Conservation (phyloP, 2,797 vertebrate genomes). For the Cichlasoma orientale region DNA sequence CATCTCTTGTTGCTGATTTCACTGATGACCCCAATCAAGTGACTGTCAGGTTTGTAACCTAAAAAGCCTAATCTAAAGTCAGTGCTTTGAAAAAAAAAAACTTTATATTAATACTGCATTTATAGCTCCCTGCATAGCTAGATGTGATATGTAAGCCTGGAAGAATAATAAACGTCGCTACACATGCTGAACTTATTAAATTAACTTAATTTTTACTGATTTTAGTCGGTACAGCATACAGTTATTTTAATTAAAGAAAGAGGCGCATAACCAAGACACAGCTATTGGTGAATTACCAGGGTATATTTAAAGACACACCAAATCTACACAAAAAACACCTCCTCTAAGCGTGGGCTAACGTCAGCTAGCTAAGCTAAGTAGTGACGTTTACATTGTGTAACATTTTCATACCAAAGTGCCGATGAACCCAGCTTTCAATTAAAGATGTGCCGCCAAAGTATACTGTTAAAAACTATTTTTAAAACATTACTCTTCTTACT, state of each 20-base stretch:
- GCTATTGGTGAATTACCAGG: neutral
- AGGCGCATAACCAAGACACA: neutral
- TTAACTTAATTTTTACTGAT: neutral
- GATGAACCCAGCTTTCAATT: neutral
- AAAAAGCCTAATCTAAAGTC: neutral
- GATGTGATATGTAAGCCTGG: neutral
- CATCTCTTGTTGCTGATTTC: neutral
- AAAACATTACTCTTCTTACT: neutral
- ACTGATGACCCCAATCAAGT: neutral
- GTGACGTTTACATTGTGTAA: neutral
- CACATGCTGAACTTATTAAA: neutral
- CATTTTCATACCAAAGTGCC: constrained; percentile 42
- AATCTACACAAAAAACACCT: neutral
- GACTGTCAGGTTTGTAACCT: neutral
- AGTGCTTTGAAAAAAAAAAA: neutral
- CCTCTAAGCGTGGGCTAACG: neutral
- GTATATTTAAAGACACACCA: neutral
- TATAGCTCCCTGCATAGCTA: neutral
- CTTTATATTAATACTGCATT: neutral
- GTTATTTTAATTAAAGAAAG: neutral
- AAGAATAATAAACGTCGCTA: neutral
- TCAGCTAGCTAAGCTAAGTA: constrained; percentile 17
- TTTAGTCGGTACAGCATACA: neutral
- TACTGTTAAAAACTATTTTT: neutral
- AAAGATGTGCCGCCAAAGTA: neutral